Conservation (phyloP, 2,888 invertebrate genomes). For the Lathronympha strigana region DNA sequence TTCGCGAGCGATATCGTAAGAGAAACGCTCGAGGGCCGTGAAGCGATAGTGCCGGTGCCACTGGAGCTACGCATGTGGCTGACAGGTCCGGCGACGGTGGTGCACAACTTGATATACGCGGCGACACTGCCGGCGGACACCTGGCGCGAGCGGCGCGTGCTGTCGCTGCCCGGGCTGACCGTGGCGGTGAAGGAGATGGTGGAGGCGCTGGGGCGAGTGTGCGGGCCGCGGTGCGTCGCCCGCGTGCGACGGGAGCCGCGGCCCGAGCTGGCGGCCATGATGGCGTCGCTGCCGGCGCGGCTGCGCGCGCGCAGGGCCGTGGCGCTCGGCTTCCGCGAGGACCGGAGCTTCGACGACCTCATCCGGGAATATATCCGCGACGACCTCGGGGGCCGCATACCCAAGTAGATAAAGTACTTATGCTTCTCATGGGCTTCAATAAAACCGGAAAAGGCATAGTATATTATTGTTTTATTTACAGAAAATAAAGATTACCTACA, state of each 20-base stretch:
- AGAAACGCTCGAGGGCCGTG: slow-evolving; percentile 64
- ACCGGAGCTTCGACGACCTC: slow-evolving; percentile 61
- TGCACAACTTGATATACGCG: slow-evolving; percentile 63
- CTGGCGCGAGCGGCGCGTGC: slow-evolving; percentile 60
- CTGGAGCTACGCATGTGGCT: slow-evolving; percentile 64
- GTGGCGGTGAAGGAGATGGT: slow-evolving; percentile 64
- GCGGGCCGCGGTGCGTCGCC: slow-evolving; percentile 59
- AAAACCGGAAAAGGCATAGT: not conserved
- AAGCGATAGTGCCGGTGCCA: slow-evolving; percentile 61
- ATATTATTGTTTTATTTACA: not conserved
- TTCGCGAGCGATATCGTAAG: slow-evolving; percentile 74
- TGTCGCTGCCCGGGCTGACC: slow-evolving; percentile 68
- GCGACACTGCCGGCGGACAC: slow-evolving; percentile 53
- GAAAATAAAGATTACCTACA: not conserved
- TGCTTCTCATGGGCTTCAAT: not conserved
- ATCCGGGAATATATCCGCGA: slow-evolving; percentile 48
- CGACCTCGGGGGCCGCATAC: slow-evolving; percentile 31
- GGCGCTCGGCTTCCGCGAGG: slow-evolving; percentile 64
- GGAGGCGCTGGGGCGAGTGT: slow-evolving; percentile 58
- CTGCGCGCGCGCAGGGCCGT: slow-evolving; percentile 64
- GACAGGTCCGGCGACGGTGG: slow-evolving; percentile 63
- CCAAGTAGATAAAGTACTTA: not conserved
- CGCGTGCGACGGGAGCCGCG: slow-evolving; percentile 60
- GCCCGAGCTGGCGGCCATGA: slow-evolving; percentile 59
- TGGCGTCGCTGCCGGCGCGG: slow-evolving; percentile 62